Percentiles rank a stretch among this genome's conserved stretches.
phyloP scores from a whole-genome alignment of 2,888 invertebrate species.

The Dolomedes plantarius region DNA sequence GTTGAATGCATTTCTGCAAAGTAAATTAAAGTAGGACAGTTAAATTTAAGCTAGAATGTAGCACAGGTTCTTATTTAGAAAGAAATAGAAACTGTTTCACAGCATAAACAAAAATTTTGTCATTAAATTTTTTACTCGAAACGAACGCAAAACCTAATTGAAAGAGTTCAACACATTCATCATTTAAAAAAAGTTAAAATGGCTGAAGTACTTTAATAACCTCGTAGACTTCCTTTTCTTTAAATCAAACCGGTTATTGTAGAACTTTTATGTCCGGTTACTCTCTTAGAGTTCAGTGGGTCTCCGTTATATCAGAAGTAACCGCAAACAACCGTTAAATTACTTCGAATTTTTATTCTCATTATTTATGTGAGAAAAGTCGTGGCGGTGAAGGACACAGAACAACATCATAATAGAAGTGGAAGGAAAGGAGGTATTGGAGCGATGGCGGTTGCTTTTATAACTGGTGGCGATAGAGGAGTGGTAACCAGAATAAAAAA shows the following conservation, averaged over 20 bases:
- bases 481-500: background rate
- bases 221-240: conserved; percentile 33
- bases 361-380: conserved; percentile 10
- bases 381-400: background rate
- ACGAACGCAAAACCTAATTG: no score
- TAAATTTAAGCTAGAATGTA: no score
- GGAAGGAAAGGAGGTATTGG: background rate
- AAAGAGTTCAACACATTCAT: no score
- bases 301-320: background rate
- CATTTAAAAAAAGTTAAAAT: no score
- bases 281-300: background rate
- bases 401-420: background rate
- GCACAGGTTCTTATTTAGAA: no score
- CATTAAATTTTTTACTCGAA: no score
- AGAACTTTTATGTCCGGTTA: conserved; percentile 21
- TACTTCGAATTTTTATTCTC: conserved; percentile 3
- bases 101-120: no score
- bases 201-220: background rate
- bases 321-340: conserved; percentile 16
- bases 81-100: no score
- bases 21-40: no score
- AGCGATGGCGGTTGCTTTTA: background rate
- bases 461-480: background rate
- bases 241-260: conserved; percentile 43
- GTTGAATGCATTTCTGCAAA: no score